phyloP scores from a whole-genome alignment of 1,140 invertebrate species.

The Pseudomyrmex pallidus region DNA sequence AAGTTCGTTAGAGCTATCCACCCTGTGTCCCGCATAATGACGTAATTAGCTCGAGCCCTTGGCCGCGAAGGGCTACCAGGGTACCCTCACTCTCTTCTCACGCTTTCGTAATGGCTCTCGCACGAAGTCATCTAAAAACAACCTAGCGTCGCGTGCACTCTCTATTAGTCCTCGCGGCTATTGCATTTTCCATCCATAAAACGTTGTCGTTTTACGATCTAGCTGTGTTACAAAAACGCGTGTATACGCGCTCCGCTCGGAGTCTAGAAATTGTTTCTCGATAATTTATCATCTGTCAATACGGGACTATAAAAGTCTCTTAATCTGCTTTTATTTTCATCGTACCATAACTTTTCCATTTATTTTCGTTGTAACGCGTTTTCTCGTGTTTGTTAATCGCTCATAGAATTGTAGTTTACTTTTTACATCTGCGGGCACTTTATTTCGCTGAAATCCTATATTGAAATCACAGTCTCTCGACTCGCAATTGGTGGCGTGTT shows the following conservation, averaged over 20 bases:
- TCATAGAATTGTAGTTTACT: not conserved
- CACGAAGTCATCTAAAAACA: conserved; percentile 71
- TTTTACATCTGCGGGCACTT: not conserved
- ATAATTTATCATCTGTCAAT: not conserved
- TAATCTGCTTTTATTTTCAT: too few relatives aligned
- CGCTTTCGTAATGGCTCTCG: conserved; percentile 73
- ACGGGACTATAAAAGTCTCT: too few relatives aligned
- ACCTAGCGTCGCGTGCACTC: conserved; percentile 69
- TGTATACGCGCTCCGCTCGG: not conserved
- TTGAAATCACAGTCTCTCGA: not conserved
- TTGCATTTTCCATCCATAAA: conserved; percentile 66
- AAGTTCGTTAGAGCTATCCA: conserved; percentile 78
- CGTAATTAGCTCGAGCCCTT: conserved; percentile 79
- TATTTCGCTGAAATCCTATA: not conserved
- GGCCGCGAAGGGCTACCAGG: conserved; percentile 65
- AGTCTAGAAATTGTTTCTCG: not conserved
- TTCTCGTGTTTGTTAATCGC: not conserved
- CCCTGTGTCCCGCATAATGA: conserved; percentile 80
- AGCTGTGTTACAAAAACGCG: conserved; percentile 9
- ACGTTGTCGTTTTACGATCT: conserved; percentile 47
- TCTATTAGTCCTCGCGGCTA: conserved; percentile 64
- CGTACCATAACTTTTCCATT: not conserved
- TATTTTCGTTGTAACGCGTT: not conserved
- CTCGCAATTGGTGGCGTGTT: not conserved
- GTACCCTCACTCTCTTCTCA: conserved; percentile 72